Evolutionary conservation across 1,140 invertebrate species (phyloP), one percentile per base, ranked within the genome.

Genomic region (Sycophaga agraensis): DNA sequence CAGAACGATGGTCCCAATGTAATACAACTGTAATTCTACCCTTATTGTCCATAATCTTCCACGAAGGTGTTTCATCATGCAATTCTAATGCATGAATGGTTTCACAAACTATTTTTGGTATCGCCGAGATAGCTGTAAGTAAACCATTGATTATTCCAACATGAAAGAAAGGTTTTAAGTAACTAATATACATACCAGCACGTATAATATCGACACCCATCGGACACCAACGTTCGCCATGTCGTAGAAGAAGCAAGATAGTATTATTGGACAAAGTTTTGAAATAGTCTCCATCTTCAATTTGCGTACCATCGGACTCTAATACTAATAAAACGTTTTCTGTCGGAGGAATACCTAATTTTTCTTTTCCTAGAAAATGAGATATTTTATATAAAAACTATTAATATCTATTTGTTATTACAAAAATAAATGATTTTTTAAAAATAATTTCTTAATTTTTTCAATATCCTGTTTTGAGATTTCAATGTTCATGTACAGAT

Each of bases 11-110:
- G 84, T 94, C 91, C 92, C 93, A 94, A 81, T 94, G 91, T 74
- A 95, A 83, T 69, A 95, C 92, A 80, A 96, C 91, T 71, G 93
- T 95, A 82, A 96, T 91, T 76, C 92, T 88, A 73, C 92, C 91
- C 83, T 94, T 91, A 86, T 94, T 94, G 86, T 96, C 93, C 91
- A 94, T 94, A 84, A 96, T 94, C 82, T 95, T 95, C 93, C 93
- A 96, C 81, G 92, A 94, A 70, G 93, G 92, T 73, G 91, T 92
- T 81, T 94, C 93, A 92, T 95, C 91, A 83, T 94, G 92, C 72
- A 96, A 82, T 80, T 94, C 92, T 83, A 96, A 83, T 59, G 92
- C 91, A 84, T 94, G 91, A 72, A 96, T 94, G 70, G 93, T 94
- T 83, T 96, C 94, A 86, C 93, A 96, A 77, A 96, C 93, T 86